Conservation (phyloP, 2,888 invertebrate genomes). For the Andrena hattorfiana region DNA sequence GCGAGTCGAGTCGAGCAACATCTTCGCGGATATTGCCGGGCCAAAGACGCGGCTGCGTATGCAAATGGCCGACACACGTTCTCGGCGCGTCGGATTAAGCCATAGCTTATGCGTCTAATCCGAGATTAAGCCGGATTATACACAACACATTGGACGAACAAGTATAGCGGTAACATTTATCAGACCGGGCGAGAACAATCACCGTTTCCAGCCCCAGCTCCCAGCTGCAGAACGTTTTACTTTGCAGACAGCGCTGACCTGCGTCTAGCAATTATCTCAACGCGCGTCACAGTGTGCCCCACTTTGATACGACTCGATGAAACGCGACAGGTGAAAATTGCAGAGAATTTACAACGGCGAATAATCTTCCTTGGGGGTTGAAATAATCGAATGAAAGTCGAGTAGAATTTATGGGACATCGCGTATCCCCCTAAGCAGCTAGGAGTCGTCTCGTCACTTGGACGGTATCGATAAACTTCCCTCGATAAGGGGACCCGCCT, state of each 20-base stretch:
- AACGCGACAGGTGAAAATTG: not conserved
- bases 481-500: not conserved
- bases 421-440: not conserved
- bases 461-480: constrained; percentile 16
- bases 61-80: constrained; percentile 62
- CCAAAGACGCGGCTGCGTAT: constrained; percentile 48
- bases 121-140: constrained; percentile 65
- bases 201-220: constrained; percentile 11
- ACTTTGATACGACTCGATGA: not conserved
- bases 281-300: constrained; percentile 5
- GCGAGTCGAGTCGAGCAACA: not conserved
- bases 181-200: constrained; percentile 58
- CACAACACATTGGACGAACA: constrained; percentile 60
- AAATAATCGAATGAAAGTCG: not conserved
- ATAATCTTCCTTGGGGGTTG: not conserved
- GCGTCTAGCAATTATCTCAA: constrained; percentile 28
- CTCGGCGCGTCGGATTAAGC: constrained; percentile 63
- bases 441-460: not conserved
- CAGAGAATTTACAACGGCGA: not conserved
- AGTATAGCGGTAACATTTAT: constrained; percentile 62
- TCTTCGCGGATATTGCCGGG: constrained; percentile 27
- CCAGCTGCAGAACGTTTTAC: constrained; percentile 22
- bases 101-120: constrained; percentile 68
- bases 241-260: not conserved
- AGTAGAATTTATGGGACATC: not conserved